phyloP scores from a whole-genome alignment of 2,113 vertebrate genomes.

The Glaucomys volans region DNA sequence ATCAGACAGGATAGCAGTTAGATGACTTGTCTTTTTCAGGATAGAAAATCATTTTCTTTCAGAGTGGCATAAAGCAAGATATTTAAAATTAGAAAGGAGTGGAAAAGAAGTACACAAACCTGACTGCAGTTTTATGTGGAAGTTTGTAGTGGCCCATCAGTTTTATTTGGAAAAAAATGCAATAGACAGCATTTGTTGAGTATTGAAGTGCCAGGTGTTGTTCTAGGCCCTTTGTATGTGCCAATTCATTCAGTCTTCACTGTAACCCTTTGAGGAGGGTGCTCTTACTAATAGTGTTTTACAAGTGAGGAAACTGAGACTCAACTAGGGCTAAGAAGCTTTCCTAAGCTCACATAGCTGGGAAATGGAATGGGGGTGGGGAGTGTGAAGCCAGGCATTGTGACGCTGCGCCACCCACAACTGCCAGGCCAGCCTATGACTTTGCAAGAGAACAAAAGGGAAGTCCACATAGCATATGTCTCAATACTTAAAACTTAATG shows the following conservation, averaged over 20 bases:
- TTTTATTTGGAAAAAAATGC: neutral
- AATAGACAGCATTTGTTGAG: neutral
- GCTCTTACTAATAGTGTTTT: neutral
- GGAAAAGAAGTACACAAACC: neutral
- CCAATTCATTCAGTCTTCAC: neutral
- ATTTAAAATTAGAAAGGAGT: conserved; percentile 39
- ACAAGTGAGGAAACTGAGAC: neutral
- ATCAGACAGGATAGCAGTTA: neutral
- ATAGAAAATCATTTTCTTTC: conserved; percentile 25
- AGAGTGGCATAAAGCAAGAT: neutral
- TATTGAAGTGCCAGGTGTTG: neutral
- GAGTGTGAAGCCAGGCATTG: no score
- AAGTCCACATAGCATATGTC: neutral
- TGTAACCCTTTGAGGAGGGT: neutral
- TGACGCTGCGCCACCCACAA: neutral
- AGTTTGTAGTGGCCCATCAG: neutral
- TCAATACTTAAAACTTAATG: neutral
- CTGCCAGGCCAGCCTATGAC: neutral
- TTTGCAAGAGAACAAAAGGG: neutral
- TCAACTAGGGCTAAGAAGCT: neutral
- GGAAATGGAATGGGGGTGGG: no score
- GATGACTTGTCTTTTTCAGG: neutral
- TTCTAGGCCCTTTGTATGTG: neutral
- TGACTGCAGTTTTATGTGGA: neutral
- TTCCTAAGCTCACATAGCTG: neutral